Evolutionary conservation across 2,797 vertebrate genomes (phyloP), one percentile per base, ranked within the genome.

Genomic region (Gambelia wislizenii): DNA sequence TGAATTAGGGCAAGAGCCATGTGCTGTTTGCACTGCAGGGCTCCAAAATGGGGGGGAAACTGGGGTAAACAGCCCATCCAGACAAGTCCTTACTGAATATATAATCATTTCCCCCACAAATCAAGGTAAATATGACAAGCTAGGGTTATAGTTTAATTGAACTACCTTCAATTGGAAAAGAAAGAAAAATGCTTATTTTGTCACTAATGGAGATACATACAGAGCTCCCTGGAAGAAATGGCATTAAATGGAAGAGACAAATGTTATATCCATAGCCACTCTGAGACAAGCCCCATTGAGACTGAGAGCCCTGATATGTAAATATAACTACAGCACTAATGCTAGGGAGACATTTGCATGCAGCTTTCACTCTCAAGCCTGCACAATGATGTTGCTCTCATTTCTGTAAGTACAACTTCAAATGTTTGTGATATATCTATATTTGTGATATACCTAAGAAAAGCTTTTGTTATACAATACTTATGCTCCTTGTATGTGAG

Each of bases 61-160:
- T n/a, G n/a, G n/a, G n/a, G n/a, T n/a, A n/a, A n/a, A n/a, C n/a
- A n/a, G n/a, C n/a, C n/a, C n/a, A n/a, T n/a, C n/a, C n/a, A n/a
- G n/a, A n/a, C n/a, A n/a, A n/a, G n/a, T n/a, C n/a, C n/a, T n/a
- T n/a, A n/a, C n/a, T n/a, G n/a, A n/a, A n/a, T n/a, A n/a, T n/a
- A 86, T 42, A 91, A 78, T 86, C 54, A 80, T 18, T 86, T 0
- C 87, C 12, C 42, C 13, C 70, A 67, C 27, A 76, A 25, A 44
- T 90, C 39, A 92, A 2, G 0, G 47, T 75, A 91, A 77, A 54
- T 39, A 5, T 78, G 87, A 76, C 80, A 84, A 93, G 18, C 77
- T 13, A 69, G 84, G 47, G 85, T 39, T 87, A 52, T 1, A 88
- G 6, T 6, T 84, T 85, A 89, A 4, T 75, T 91, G 36, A 91